These are phyloP conservation scores for Pollenia griseotomentosa DNA, from an alignment of 2,888 invertebrate genomes.

Conservation along the genomic window DNA sequence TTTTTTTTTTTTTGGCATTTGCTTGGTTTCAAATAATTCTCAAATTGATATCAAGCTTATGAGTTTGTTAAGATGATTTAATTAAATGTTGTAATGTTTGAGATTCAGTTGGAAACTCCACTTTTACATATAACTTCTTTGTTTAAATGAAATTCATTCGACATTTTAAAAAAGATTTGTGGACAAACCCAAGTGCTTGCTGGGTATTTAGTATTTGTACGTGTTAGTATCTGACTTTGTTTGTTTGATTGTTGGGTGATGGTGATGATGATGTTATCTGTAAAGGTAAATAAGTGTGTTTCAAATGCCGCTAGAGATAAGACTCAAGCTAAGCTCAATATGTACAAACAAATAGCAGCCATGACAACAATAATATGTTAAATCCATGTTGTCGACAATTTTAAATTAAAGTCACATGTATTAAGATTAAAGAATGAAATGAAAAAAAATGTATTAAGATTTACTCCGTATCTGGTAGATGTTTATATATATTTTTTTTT, in stretches of 20 bases:
- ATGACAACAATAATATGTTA: slow-evolving; percentile 41
- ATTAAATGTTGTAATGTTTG: too few relatives aligned
- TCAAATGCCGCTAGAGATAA: slow-evolving; percentile 64
- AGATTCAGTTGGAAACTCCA: too few relatives aligned
- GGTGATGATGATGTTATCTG: slow-evolving; percentile 70
- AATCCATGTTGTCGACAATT: slow-evolving; percentile 45
- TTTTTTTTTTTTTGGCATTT: too few relatives aligned
- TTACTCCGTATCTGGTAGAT: background rate
- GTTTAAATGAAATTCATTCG: too few relatives aligned
- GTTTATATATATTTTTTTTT: background rate
- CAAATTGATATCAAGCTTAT: too few relatives aligned
- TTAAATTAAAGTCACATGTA: slow-evolving; percentile 52
- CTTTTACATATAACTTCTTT: too few relatives aligned
- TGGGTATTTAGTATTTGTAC: slow-evolving; percentile 5
- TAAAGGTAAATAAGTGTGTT: slow-evolving; percentile 58
- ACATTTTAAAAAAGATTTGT: too few relatives aligned
- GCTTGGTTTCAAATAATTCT: too few relatives aligned
- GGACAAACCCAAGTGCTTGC: too few relatives aligned
- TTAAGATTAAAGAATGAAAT: too few relatives aligned
- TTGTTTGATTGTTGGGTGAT: slow-evolving; percentile 23
- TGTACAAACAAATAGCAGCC: background rate
- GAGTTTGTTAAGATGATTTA: too few relatives aligned
- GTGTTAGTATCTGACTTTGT: background rate
- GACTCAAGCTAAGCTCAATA: background rate
- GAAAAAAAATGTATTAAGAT: background rate